These are phyloP conservation scores for Bradypodion pumilum DNA, from an alignment of 2,797 vertebrate species.

Conservation along the genomic window DNA sequence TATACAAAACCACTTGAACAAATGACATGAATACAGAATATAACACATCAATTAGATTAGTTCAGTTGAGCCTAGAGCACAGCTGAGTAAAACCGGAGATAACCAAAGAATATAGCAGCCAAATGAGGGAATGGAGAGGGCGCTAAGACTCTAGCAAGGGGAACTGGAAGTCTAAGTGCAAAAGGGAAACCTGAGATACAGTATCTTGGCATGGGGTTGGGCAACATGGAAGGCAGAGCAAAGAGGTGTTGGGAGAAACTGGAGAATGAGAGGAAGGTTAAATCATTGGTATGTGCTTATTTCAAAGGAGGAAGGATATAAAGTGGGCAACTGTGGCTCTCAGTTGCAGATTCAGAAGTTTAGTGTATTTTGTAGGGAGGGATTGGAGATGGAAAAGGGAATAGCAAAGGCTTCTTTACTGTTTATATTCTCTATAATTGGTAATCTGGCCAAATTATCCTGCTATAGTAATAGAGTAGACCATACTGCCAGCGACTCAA, in stretches of 20 bases:
- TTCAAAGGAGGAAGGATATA: background rate
- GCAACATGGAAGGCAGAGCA: background rate
- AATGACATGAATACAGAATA: background rate
- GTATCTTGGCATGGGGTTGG: background rate
- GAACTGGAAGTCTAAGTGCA: background rate
- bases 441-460: too few relatives aligned
- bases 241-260: background rate
- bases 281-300: background rate
- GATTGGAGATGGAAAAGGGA: too few relatives aligned
- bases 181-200: background rate
- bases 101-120: background rate
- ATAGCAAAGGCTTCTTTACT: too few relatives aligned
- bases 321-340: too few relatives aligned
- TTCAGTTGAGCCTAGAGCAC: background rate
- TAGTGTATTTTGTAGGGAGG: too few relatives aligned
- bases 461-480: too few relatives aligned
- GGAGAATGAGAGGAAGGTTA: background rate
- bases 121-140: background rate
- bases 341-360: too few relatives aligned
- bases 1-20: background rate
- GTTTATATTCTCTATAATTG: too few relatives aligned
- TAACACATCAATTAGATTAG: background rate
- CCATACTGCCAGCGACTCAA: too few relatives aligned
- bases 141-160: background rate
- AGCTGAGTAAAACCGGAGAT: background rate